Evolutionary conservation across 2,888 invertebrate genomes (phyloP).

Genomic region (Tuta absoluta): DNA sequence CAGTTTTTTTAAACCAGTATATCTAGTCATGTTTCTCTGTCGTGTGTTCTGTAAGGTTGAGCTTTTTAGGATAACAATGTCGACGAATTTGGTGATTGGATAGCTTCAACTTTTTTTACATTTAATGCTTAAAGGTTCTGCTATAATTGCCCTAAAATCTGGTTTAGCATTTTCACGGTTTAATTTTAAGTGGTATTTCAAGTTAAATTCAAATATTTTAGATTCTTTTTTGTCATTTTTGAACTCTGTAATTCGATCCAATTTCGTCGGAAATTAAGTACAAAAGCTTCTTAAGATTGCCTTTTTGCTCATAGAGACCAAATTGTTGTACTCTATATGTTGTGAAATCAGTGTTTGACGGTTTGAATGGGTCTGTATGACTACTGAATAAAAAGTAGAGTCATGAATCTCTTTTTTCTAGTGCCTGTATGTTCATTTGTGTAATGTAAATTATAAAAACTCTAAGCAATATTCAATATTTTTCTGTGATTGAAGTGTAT

Average conservation of each 20-base stretch:
- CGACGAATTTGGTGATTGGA: conserved; percentile 54
- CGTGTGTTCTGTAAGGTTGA: conserved; percentile 64
- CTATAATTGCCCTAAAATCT: not conserved
- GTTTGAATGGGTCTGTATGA: conserved; percentile 5
- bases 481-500: conserved; percentile 34
- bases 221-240: not conserved
- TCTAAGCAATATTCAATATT: conserved; percentile 67
- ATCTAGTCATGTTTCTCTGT: conserved; percentile 57
- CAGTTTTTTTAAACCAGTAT: conserved; percentile 33
- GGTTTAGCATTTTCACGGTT: not conserved
- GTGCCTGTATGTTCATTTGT: conserved; percentile 31
- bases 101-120: conserved; percentile 7
- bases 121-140: not conserved
- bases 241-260: not conserved
- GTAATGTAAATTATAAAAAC: conserved; percentile 55
- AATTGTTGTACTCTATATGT: conserved; percentile 22
- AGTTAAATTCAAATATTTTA: not conserved
- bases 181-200: not conserved
- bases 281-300: conserved; percentile 22
- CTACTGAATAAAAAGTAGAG: not conserved
- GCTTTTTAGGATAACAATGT: conserved; percentile 69
- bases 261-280: conserved; percentile 15
- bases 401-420: conserved; percentile 42
- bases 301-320: conserved; percentile 26
- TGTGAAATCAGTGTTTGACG: conserved; percentile 31